A percentile compares a stretch with the other conserved stretches of the same genome.
Evolutionary conservation across 1,140 invertebrate genomes (phyloP).

Genomic region (Listronotus bonariensis): DNA sequence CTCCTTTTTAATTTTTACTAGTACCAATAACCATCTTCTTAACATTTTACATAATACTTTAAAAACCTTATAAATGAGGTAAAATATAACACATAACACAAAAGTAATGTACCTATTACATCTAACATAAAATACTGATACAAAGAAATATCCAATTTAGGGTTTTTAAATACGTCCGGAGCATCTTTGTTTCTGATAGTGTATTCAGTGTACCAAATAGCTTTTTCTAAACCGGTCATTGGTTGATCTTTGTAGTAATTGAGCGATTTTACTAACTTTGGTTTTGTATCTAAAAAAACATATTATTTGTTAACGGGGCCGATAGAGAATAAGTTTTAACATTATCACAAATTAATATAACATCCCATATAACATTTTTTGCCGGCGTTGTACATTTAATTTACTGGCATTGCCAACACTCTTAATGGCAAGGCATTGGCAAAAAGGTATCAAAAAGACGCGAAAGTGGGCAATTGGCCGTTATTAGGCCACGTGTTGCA

Average conservation of each 20-base stretch:
- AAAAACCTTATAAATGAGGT: too few species aligned
- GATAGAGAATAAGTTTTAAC: background rate
- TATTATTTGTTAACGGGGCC: too few species aligned
- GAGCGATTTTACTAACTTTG: background rate
- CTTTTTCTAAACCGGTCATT: slow-evolving; percentile 48
- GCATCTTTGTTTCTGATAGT: slow-evolving; percentile 56
- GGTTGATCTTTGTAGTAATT: slow-evolving; percentile 40
- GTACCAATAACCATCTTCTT: too few species aligned
- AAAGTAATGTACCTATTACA: slow-evolving; percentile 5
- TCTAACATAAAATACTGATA: slow-evolving; percentile 41
- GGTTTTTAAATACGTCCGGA: slow-evolving; percentile 56
- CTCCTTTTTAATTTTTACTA: too few species aligned
- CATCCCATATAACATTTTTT: background rate
- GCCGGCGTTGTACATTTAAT: too few species aligned
- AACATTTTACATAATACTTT: too few species aligned
- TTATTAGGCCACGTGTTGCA: too few species aligned
- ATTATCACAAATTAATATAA: background rate
- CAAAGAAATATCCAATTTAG: slow-evolving; percentile 43
- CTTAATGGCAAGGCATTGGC: too few species aligned
- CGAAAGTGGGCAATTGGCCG: too few species aligned
- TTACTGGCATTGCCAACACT: too few species aligned
- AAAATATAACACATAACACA: too few species aligned
- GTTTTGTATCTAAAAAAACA: slow-evolving; percentile 25
- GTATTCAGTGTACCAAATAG: slow-evolving; percentile 58
- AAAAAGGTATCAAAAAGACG: too few species aligned